Evolutionary conservation across 1,140 invertebrate species (phyloP).

Genomic region (Drosophila malerkotliana): DNA sequence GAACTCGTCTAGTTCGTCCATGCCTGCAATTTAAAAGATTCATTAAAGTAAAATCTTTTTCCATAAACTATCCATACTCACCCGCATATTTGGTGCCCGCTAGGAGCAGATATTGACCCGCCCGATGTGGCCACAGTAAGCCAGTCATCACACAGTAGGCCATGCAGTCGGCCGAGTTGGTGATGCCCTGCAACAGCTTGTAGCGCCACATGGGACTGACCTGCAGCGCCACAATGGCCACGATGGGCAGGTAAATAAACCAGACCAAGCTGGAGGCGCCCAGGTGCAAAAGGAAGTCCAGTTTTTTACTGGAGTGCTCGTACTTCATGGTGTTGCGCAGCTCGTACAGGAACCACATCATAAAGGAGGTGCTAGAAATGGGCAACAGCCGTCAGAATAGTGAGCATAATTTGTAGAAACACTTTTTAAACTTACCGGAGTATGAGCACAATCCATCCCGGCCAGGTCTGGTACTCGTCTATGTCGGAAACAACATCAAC

Average conservation of each 20-base stretch:
- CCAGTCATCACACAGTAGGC: conserved; percentile 97
- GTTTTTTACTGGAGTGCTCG: conserved; percentile 94
- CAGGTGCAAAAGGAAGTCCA: conserved; percentile 97
- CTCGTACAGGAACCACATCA: conserved; percentile 97
- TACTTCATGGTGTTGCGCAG: conserved; percentile 96
- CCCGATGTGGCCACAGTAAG: conserved; percentile 95
- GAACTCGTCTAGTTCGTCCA: conserved; percentile 95
- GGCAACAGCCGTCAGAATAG: neutral
- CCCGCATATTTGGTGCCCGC: conserved; percentile 87
- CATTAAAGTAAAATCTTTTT: neutral
- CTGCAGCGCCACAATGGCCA: conserved; percentile 96
- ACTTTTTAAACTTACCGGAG: conserved; percentile 57
- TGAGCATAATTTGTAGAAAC: neutral
- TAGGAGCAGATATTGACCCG: conserved; percentile 94
- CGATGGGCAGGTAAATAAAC: conserved; percentile 98
- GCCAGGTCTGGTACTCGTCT: conserved; percentile 98
- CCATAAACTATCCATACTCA: conserved; percentile 37
- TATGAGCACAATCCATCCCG: conserved; percentile 95
- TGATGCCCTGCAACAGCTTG: conserved; percentile 96
- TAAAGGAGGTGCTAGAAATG: conserved; percentile 91
- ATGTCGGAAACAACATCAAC: conserved; percentile 98
- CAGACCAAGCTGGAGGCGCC: conserved; percentile 98
- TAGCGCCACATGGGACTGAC: conserved; percentile 97
- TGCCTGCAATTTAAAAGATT: conserved; percentile 80
- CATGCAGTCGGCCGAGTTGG: conserved; percentile 96